Evolutionary conservation across 2,797 vertebrate genomes (phyloP), one percentile per base, ranked within the genome.

Genomic region (Silurus aristotelis): DNA sequence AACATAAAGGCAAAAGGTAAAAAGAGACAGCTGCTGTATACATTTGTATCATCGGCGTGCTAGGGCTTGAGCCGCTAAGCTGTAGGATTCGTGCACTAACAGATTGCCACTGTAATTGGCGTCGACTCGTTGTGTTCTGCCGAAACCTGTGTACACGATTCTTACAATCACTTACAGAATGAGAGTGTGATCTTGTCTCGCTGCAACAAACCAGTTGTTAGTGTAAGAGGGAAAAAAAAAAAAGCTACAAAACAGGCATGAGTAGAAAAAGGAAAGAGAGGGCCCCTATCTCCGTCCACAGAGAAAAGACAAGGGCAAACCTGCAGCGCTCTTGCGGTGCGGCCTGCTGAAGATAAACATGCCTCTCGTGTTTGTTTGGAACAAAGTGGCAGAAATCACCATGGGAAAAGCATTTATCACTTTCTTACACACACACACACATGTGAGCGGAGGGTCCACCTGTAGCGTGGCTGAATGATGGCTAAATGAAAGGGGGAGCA

Each of bases 401-500:
- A 96, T 96, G 95, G 96, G 95, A 93, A 95, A 93, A 91, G 94
- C 91, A 93, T 96, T 96, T 96, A 96, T 96, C 96, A 95, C 95
- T 38, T 38, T 38, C 38, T 38, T 38, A 95, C 73, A 81, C 48
- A 71, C 46, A 25, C 43, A 68, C 25, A 75, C 60, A 55, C 85
- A 86, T 89, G 87, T 89, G 88, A 88, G 88, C 9, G 13, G 61
- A 92, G 87, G 56, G 56, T 83, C 75, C 90, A 93, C 92, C 92
- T 93, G 92, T 89, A 90, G 92, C 83, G 93, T 86, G 67, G 88
- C 84, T 27, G 87, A 88, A 92, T 86, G 71, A 92, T 86, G 71
- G 43, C 86, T 87, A 71, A 71, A 84, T 43, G 68, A 75, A 27
- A 58, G 79, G 60, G 58, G 55, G 52, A 81, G 20, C 56, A 55